Evolutionary conservation across 1,140 invertebrate species (phyloP).

Genomic region (Zophobas atratus): DNA sequence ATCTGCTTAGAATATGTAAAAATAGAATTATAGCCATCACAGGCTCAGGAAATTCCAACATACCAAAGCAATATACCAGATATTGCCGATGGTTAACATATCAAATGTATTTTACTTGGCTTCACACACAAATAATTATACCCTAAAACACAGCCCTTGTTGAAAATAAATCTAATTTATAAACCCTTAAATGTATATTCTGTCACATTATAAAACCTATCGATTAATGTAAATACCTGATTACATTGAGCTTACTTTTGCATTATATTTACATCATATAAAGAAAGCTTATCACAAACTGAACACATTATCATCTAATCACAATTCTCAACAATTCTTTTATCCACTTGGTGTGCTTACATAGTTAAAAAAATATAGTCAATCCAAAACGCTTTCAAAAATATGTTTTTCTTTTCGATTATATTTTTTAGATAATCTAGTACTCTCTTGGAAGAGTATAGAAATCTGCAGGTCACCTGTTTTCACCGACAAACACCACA

Average conservation of each 20-base stretch:
- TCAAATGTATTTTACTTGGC: conserved; percentile 52
- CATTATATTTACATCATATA: conserved; percentile 47
- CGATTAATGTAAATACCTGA: conserved; percentile 42
- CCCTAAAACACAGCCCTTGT: conserved; percentile 52
- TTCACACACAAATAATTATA: conserved; percentile 37
- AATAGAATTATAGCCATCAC: conserved; percentile 43
- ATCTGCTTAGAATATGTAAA: conserved; percentile 14
- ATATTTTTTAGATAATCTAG: neutral
- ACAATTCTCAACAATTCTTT: conserved; percentile 28
- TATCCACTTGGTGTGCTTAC: conserved; percentile 24
- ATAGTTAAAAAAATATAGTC: conserved; percentile 28
- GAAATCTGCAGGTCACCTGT: conserved; percentile 14
- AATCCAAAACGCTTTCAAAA: conserved; percentile 21
- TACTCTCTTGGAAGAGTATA: neutral
- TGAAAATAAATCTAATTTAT: conserved; percentile 28
- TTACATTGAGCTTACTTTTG: conserved; percentile 45
- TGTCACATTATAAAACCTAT: conserved; percentile 39
- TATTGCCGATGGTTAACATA: conserved; percentile 1
- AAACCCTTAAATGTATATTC: conserved; percentile 37
- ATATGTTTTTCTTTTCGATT: conserved; percentile 14
- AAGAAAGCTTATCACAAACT: conserved; percentile 54
- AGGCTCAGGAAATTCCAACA: conserved; percentile 18
- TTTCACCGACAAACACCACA: conserved; percentile 21
- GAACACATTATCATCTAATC: conserved; percentile 52
- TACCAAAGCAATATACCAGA: conserved; percentile 16